A percentile compares a stretch with the other conserved stretches of the same genome.
phyloP scores from a whole-genome alignment of 2,113 vertebrate species.

The Catharus fuscescens region DNA sequence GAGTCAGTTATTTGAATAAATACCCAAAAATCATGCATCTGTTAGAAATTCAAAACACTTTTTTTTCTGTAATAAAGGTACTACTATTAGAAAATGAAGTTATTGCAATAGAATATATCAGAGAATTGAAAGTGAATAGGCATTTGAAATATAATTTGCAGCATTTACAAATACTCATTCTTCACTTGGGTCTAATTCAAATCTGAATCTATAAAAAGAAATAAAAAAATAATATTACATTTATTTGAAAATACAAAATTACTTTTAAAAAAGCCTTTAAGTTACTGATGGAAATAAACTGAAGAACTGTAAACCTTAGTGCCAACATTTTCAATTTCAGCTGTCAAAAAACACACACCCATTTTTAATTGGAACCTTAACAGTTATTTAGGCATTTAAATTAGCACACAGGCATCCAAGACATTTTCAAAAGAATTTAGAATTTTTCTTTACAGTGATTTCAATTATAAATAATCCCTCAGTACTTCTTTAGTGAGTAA shows the following conservation, averaged over 20 bases:
- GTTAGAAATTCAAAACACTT: neutral
- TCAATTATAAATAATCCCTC: neutral
- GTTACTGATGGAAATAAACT: neutral
- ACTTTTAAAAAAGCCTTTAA: neutral
- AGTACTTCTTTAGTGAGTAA: neutral
- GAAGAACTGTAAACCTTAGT: neutral
- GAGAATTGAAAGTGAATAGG: neutral
- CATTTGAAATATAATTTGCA: neutral
- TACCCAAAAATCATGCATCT: neutral
- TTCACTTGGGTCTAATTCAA: neutral
- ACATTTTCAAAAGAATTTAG: neutral
- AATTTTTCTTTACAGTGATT: neutral
- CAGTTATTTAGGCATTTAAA: neutral
- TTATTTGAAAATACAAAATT: neutral
- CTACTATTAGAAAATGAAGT: neutral
- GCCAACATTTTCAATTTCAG: neutral
- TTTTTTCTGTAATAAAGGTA: neutral
- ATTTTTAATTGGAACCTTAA: neutral
- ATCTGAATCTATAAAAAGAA: neutral
- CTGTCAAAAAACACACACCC: neutral
- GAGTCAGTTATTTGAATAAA: neutral
- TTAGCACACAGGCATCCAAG: neutral
- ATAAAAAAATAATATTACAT: neutral
- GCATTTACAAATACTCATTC: neutral
- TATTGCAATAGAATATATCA: neutral